Base-by-base conservation (phyloP, 1,140 invertebrate species). In the Drosophila kurseongensis region DNA sequence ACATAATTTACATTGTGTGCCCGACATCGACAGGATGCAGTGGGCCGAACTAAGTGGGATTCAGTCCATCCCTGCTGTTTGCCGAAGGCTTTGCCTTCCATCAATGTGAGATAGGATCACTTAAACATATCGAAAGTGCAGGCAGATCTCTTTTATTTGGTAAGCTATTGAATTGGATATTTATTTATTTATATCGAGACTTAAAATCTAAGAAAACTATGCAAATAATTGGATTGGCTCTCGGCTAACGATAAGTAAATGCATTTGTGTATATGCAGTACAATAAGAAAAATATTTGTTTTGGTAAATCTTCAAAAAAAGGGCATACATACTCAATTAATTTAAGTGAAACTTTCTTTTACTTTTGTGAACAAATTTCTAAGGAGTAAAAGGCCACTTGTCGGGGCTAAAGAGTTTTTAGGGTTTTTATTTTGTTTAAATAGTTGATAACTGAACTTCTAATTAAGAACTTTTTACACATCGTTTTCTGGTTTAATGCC, bases 1-100 rank as follows among this genome's bases (percentile, higher is more conserved):
- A 88, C 84, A 89, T 89, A 89, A 89, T 89, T 89, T 89, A 89
- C 75, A 66, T 80, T 82, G 83, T 81, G 62, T 75, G 63, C 65
- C 75, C 76, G 55, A 63, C 78, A 52, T 50, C 56, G 58, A 62
- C 60, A 65, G 61, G 45, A 51, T 47, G 56, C 71, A 62, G 45
- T 67, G 75, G 48, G 56, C 36, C n/a, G 36, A 41, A 42, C 50
- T 71, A 45, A 67, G 52, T 74, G 55, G 23, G 42, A 59, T 47
- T 3, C n/a, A 54, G 65, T 52, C 65, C 61, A 41, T 66, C 38
- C 18, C n/a, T 16, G 18, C 13, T 54, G 61, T 44, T 54, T 68
- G 65, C 27, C 41, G 16, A 45, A 42, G 44, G 38, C 45, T 54
- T 65, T 52, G 10, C 38, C 47, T 13, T 56, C n/a, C 40, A 59